These are phyloP conservation scores for Enteromius afrohamiltoni DNA, from an alignment of 2,797 vertebrate species.

Conservation along the genomic window DNA sequence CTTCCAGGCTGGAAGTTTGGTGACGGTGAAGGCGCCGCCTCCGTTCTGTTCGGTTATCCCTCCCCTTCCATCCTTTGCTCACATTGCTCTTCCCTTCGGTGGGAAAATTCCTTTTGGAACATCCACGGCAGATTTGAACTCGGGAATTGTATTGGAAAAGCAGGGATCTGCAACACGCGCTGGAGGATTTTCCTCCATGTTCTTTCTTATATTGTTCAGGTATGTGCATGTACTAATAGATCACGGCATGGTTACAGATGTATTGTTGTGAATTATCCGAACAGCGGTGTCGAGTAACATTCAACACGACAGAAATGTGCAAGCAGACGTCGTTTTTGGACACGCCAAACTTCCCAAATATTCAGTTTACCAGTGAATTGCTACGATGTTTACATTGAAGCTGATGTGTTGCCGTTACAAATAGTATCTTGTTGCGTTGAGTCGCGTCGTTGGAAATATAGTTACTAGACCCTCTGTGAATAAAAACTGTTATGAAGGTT, in stretches of 20 bases:
- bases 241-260: background rate
- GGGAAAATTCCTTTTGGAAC: constrained; percentile 60
- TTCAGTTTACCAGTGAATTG: constrained; percentile 19
- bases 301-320: constrained; percentile 53
- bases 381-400: background rate
- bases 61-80: constrained; percentile 51
- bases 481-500: background rate
- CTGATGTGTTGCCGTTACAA: constrained; percentile 19
- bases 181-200: background rate
- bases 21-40: constrained; percentile 31
- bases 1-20: constrained; percentile 58
- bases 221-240: constrained; percentile 58
- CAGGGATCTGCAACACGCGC: constrained; percentile 9
- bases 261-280: constrained; percentile 57
- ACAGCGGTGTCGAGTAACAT: constrained; percentile 68
- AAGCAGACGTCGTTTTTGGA: constrained; percentile 42
- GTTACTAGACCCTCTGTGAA: background rate
- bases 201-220: constrained; percentile 50
- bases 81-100: constrained; percentile 60
- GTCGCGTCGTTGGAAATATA: constrained; percentile 11
- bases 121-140: constrained; percentile 38
- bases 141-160: constrained; percentile 32
- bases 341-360: constrained; percentile 42
- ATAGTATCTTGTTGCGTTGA: constrained; percentile 14
- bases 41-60: constrained; percentile 46